These are phyloP conservation scores for Misgurnus mizolepis DNA, from an alignment of 2,113 vertebrate genomes.

Conservation along the genomic window DNA sequence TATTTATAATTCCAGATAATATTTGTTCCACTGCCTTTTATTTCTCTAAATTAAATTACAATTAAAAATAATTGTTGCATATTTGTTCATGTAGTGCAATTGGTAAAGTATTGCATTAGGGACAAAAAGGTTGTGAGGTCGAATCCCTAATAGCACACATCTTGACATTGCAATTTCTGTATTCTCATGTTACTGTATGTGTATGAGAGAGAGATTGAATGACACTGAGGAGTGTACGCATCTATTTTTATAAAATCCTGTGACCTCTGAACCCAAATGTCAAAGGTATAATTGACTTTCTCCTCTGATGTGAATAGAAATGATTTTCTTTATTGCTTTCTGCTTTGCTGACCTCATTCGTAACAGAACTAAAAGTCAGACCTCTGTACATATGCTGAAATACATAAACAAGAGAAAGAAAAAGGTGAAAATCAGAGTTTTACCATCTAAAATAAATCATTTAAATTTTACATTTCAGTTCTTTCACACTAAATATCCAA, in stretches of 20 bases:
- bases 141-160: no score
- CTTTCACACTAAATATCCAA: neutral
- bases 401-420: neutral
- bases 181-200: no score
- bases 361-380: neutral
- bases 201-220: no score
- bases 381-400: neutral
- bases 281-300: neutral
- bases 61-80: no score
- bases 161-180: no score
- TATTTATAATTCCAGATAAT: no score
- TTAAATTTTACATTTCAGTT: constrained; percentile 17
- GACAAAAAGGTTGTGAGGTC: no score
- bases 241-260: neutral
- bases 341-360: neutral
- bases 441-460: constrained; percentile 23
- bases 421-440: neutral
- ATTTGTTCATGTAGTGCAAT: no score
- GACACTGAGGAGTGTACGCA: no score
- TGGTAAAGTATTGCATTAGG: no score
- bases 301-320: neutral
- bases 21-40: no score
- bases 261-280: neutral
- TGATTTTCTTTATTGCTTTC: neutral
- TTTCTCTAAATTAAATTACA: no score